phyloP scores from a whole-genome alignment of 2,888 invertebrate genomes.

The Vandiemenella viatica region DNA sequence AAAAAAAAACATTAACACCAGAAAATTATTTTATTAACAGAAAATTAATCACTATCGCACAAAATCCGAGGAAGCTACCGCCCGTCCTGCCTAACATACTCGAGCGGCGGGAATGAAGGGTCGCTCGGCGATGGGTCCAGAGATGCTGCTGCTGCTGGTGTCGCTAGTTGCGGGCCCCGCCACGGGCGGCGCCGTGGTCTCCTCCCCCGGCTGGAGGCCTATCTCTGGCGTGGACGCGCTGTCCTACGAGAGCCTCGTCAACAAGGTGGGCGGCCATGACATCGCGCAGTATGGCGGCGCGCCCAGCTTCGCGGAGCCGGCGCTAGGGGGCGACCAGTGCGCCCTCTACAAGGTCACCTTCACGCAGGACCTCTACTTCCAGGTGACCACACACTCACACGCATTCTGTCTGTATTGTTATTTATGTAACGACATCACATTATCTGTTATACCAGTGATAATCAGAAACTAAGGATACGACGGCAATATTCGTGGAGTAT shows the following conservation, averaged over 20 bases:
- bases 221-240: not conserved
- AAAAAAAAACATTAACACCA: no score
- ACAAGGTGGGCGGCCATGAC: not conserved
- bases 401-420: no score
- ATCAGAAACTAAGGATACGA: no score
- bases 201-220: not conserved
- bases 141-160: not conserved
- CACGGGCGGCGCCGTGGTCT: not conserved
- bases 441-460: no score
- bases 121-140: not conserved
- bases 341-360: slow-evolving; percentile 52
- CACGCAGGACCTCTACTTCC: slow-evolving; percentile 45
- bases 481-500: no score
- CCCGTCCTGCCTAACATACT: no score
- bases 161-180: not conserved
- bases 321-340: slow-evolving; percentile 45
- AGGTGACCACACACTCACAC: no score
- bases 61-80: no score
- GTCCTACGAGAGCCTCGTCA: not conserved
- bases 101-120: not conserved
- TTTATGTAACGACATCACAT: no score
- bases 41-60: no score
- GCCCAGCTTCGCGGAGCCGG: no score
- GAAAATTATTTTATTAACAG: no score
- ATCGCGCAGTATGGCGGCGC: not conserved